Conservation (phyloP, 1,140 invertebrate genomes). For the Philaenus spumarius region DNA sequence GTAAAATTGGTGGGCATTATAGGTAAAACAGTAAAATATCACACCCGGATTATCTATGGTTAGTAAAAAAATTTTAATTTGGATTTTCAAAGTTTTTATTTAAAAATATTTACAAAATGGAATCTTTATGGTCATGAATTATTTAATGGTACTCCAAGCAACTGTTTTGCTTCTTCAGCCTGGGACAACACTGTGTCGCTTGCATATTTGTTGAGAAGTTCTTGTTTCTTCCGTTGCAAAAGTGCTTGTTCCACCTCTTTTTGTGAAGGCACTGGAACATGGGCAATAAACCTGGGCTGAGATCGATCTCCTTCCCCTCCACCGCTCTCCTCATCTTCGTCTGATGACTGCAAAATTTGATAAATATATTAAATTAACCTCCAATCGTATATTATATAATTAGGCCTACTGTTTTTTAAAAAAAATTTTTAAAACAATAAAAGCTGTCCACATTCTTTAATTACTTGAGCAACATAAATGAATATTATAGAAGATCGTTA, state of each 20-base stretch:
- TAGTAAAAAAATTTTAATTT: too few relatives aligned
- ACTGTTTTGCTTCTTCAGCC: conserved; percentile 11
- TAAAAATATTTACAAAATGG: too few relatives aligned
- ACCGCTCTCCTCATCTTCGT: conserved; percentile 24
- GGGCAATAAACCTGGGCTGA: conserved; percentile 60
- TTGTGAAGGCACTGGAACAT: conserved; percentile 81
- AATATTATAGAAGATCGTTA: too few relatives aligned
- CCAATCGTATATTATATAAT: background rate
- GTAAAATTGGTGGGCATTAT: too few relatives aligned
- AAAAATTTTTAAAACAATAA: background rate
- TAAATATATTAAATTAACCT: conserved; percentile 11
- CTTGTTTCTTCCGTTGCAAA: conserved; percentile 79
- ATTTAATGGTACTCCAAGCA: conserved; percentile 7
- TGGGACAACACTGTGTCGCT: conserved; percentile 9
- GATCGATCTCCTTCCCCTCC: conserved; percentile 33
- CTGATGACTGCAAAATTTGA: conserved; percentile 26
- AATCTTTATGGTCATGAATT: too few relatives aligned
- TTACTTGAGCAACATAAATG: too few relatives aligned
- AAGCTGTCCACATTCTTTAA: too few relatives aligned
- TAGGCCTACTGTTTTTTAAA: background rate
- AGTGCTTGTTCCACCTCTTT: conserved; percentile 86
- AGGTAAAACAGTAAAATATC: too few relatives aligned
- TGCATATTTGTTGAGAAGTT: conserved; percentile 41
- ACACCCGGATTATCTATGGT: too few relatives aligned
- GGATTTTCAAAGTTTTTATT: too few relatives aligned